Evolutionary conservation across 2,113 vertebrate species (phyloP), one percentile per base, ranked within the genome.

Genomic region (Pogona vitticeps): DNA sequence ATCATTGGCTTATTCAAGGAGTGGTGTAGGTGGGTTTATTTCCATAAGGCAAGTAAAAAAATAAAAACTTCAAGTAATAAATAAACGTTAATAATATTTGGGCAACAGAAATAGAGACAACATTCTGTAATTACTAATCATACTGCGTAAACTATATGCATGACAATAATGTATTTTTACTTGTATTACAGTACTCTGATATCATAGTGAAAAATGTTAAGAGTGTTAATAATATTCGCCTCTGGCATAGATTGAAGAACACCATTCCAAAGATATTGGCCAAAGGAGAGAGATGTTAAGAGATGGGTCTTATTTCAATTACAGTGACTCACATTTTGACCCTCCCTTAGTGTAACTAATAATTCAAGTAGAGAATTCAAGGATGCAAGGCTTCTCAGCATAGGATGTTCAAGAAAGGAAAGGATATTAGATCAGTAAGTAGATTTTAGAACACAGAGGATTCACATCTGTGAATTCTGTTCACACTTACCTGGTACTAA

Each of bases 1-100:
- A 52, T 52, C 46, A 52, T 52, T 52, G 10, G 46, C 10, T 52
- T 52, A n/a, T n/a, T n/a, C n/a, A n/a, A n/a, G n/a, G n/a, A n/a
- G n/a, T n/a, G n/a, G n/a, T n/a, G n/a, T 52, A 5, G 10, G 46
- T 5, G 46, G 85, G 28, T 26, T 79, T 83, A 82, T 78, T 85
- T n/a, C 33, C 0, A 52, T 21, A 87, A 56, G 68, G 91, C 82
- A 85, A 85, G 86, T 1, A 83, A 78, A 86, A 46, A 83, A 71
- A 83, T 59, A 31, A 17, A 31, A 36, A 83, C 4, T 12, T 52
- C 0, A 7, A 86, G 67, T 23, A 71, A 40, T 18, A 75, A 84
- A 86, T 73, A 86, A 42, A 76, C 31, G 67, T 76, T 63, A 65
- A 1, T 36, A 61, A 80, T 80, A 72, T 80, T 59, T 80, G 65